A percentile compares a stretch with the other conserved stretches of the same genome.
These are phyloP conservation scores for Sminthurinus signatus DNA, from an alignment of 1,140 invertebrate species.

Conservation along the genomic window DNA sequence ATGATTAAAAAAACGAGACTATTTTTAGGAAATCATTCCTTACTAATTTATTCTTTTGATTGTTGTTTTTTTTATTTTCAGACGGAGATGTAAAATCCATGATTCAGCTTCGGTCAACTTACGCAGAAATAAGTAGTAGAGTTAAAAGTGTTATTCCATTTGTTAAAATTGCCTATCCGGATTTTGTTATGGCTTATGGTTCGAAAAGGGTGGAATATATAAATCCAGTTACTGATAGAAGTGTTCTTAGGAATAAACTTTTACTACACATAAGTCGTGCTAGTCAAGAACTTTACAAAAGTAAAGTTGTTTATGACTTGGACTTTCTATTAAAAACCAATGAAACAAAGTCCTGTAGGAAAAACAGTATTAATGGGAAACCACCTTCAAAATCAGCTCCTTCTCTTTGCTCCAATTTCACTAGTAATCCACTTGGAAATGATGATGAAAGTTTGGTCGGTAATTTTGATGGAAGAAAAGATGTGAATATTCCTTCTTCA, in stretches of 20 bases:
- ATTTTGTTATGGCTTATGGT: conserved; percentile 56
- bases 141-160: conserved; percentile 58
- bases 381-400: too few relatives aligned
- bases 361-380: too few relatives aligned
- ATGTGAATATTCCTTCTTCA: conserved; percentile 38
- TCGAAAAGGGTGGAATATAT: conserved; percentile 53
- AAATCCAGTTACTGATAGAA: conserved; percentile 55
- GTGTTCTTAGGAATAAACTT: conserved; percentile 57
- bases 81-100: conserved; percentile 22
- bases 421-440: too few relatives aligned
- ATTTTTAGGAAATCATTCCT: conserved; percentile 3
- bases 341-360: conserved; percentile 28
- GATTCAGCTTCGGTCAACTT: conserved; percentile 40
- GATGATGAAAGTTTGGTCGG: conserved; percentile 57
- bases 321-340: conserved; percentile 53
- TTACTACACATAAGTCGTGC: conserved; percentile 56
- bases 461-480: conserved; percentile 47
- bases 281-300: conserved; percentile 53
- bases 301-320: conserved; percentile 67
- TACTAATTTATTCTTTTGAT: neutral
- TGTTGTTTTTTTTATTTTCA: conserved; percentile 4
- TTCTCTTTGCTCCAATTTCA: too few relatives aligned
- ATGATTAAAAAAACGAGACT: neutral
- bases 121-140: conserved; percentile 49
- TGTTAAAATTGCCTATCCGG: conserved; percentile 69